Evolutionary conservation across 1,140 invertebrate species (phyloP), one percentile per base, ranked within the genome.

Genomic region (Scaptodrosophila lebanonensis): DNA sequence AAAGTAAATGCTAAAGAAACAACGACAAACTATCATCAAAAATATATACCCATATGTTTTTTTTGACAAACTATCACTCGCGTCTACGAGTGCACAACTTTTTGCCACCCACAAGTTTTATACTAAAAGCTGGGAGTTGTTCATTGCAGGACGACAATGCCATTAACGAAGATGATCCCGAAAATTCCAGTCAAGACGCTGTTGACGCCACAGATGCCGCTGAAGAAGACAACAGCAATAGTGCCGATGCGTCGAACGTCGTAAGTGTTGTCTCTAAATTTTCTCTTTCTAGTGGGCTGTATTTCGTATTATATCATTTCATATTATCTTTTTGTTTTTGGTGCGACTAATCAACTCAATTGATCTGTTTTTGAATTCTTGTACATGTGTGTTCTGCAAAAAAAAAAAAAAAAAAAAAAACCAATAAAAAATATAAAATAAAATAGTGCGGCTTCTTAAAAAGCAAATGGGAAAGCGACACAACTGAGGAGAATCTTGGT

Each of bases 401-500:
- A n/a, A n/a, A n/a, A n/a, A n/a, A n/a, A n/a, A n/a, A n/a, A n/a
- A n/a, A n/a, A n/a, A n/a, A n/a, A n/a, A n/a, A n/a, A n/a, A n/a
- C n/a, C n/a, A n/a, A n/a, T n/a, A n/a, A n/a, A n/a, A n/a, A n/a
- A n/a, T n/a, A n/a, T n/a, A n/a, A n/a, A n/a, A 22, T 9, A 17
- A 47, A 30, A 30, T 20, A 85, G 84, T 77, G 71, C 47, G 83
- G 77, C 53, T 84, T 77, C 57, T 59, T 86, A 27, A 86, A 84
- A 71, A 87, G 85, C 65, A 87, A 86, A 61, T 87, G 85, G 85
- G 85, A 87, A 58, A 71, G 40, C 52, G 85, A 86, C 49, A 67
- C 50, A 38, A 86, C 72, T 7, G 66, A 71, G n/a, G 82, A 86
- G 9, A 84, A 68, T 56, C 35, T 86, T 9, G 84, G 85, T 86